Conservation (phyloP, 2,888 invertebrate genomes). For the Druceiella hillmani region DNA sequence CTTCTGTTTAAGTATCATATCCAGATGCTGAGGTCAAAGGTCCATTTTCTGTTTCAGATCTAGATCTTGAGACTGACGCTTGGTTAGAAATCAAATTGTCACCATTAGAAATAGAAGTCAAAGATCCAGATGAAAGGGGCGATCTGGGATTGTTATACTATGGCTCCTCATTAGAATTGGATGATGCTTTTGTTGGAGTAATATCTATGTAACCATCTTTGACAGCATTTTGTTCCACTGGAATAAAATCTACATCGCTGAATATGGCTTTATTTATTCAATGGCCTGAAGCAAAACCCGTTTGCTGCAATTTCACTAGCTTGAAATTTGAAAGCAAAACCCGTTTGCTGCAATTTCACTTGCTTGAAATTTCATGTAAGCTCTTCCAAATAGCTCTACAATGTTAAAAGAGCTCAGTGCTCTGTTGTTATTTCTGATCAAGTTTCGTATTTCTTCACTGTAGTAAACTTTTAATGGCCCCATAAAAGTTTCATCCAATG, state of each 20-base stretch:
- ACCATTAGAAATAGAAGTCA: conserved; percentile 1
- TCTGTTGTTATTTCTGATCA: too few species aligned
- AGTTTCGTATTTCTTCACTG: too few species aligned
- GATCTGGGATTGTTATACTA: conserved; percentile 4
- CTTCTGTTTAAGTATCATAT: conserved; percentile 4
- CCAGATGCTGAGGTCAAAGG: conserved; percentile 1
- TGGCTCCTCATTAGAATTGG: conserved; percentile 4
- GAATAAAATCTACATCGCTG: conserved; percentile 16
- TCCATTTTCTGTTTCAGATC: too few species aligned
- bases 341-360: conserved; percentile 20
- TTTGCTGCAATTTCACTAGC: conserved; percentile 21
- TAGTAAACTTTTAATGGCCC: too few species aligned
- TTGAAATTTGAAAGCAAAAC: conserved; percentile 18
- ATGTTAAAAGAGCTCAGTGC: too few species aligned
- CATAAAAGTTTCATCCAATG: too few species aligned
- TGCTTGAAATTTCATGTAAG: conserved; percentile 19
- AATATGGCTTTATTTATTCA: conserved; percentile 20
- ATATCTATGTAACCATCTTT: conserved; percentile 17
- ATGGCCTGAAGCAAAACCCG: conserved; percentile 17
- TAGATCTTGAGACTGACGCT: too few species aligned
- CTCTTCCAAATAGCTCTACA: too few species aligned
- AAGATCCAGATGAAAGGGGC: conserved; percentile 1
- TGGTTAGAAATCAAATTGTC: conserved; percentile 2
- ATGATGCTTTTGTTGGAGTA: conserved; percentile 7
- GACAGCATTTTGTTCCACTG: conserved; percentile 19